A percentile compares a stretch with the other conserved stretches of the same genome.
Evolutionary conservation across 2,797 vertebrate genomes (phyloP).

Genomic region (Lepus townsendii): DNA sequence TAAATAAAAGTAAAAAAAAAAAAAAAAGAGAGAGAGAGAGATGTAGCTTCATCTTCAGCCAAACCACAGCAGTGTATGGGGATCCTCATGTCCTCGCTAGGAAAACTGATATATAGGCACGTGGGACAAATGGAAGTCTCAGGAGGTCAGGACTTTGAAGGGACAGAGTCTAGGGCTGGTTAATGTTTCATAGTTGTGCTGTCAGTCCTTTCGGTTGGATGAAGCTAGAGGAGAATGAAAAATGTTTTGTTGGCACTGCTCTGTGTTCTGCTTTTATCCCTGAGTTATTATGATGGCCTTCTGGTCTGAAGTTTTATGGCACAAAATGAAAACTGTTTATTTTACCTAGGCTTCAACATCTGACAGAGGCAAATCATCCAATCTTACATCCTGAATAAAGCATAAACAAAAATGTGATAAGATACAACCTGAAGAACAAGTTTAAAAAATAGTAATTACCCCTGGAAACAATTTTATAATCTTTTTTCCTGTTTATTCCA

Average conservation of each 20-base stretch:
- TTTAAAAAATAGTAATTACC: slow-evolving; percentile 57
- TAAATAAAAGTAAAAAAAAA: no score
- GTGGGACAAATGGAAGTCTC: not conserved
- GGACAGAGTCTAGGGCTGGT: not conserved
- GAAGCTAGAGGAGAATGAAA: not conserved
- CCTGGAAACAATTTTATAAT: not conserved
- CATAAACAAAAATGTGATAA: slow-evolving; percentile 57
- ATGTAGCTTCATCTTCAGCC: not conserved
- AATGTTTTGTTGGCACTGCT: not conserved
- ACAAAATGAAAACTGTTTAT: slow-evolving; percentile 69
- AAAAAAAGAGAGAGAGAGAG: not conserved
- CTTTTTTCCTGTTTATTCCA: slow-evolving; percentile 10
- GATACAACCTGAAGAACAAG: slow-evolving; percentile 27
- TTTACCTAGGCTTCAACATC: not conserved
- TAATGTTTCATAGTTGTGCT: not conserved
- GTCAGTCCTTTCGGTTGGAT: slow-evolving; percentile 28
- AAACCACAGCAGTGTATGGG: not conserved
- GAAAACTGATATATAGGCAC: not conserved
- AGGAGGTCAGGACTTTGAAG: slow-evolving; percentile 1
- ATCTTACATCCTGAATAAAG: slow-evolving; percentile 46
- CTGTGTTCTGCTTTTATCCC: not conserved
- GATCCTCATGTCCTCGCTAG: not conserved
- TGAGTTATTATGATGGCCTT: slow-evolving; percentile 55
- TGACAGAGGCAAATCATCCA: slow-evolving; percentile 51
- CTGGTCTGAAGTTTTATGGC: slow-evolving; percentile 65